A percentile compares a stretch with the other conserved stretches of the same genome.
phyloP scores from a whole-genome alignment of 2,113 vertebrate species.

The Grammomys surdaster region DNA sequence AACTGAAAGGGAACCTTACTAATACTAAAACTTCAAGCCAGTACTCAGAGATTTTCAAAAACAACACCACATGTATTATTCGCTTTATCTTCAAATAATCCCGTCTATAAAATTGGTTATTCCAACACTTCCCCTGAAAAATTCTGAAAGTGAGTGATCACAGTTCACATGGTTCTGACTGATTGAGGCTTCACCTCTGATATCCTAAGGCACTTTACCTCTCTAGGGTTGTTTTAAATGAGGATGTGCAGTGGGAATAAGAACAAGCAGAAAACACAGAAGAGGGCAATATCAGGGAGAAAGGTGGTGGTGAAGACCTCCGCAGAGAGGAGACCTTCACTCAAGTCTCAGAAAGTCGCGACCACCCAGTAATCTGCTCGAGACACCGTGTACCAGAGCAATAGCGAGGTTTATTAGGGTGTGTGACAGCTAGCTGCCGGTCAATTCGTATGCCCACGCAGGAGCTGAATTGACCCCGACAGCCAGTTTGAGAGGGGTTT shows the following conservation, averaged over 20 bases:
- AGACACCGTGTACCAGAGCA: too few relatives aligned
- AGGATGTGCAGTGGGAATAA: background rate
- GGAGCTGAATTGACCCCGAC: too few relatives aligned
- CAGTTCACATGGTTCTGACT: background rate
- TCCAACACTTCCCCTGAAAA: background rate
- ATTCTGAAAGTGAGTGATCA: background rate
- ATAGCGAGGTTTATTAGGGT: too few relatives aligned
- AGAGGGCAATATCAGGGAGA: background rate
- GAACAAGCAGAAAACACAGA: background rate
- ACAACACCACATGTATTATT: conserved; percentile 14
- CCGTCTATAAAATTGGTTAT: background rate
- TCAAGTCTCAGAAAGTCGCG: too few relatives aligned
- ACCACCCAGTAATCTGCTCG: too few relatives aligned
- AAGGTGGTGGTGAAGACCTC: background rate
- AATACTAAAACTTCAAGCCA: conserved; percentile 15
- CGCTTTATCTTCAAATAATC: background rate
- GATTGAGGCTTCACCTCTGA: background rate
- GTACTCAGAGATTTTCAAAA: background rate
- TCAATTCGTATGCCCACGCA: too few relatives aligned
- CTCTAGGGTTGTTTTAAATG: background rate
- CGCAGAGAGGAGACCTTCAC: too few relatives aligned
- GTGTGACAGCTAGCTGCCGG: too few relatives aligned
- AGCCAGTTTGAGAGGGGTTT: too few relatives aligned
- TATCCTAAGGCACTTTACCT: too few relatives aligned
- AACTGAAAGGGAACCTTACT: conserved; percentile 4